These are phyloP conservation scores for Drosophila triauraria DNA, from an alignment of 1,140 invertebrate genomes.

Conservation along the genomic window DNA sequence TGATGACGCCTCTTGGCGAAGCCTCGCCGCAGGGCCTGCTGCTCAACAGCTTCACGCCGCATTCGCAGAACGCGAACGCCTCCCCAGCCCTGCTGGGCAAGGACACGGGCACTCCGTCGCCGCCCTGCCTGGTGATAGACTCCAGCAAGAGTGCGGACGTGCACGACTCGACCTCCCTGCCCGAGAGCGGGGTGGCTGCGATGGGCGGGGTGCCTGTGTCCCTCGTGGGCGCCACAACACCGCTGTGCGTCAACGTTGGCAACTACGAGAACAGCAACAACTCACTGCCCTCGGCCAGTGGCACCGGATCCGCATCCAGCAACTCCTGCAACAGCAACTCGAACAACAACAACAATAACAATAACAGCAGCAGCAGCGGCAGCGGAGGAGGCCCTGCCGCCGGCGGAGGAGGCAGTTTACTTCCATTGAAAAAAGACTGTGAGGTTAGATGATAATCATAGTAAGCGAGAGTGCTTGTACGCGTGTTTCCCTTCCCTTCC, in stretches of 20 bases:
- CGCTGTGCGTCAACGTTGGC: slow-evolving; percentile 68
- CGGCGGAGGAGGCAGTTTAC: slow-evolving; percentile 80
- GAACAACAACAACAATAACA: slow-evolving; percentile 67
- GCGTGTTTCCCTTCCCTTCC: slow-evolving; percentile 2
- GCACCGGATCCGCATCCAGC: slow-evolving; percentile 61
- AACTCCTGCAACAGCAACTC: slow-evolving; percentile 68
- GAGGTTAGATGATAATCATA: slow-evolving; percentile 93
- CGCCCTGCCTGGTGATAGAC: slow-evolving; percentile 76
- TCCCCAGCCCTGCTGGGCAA: slow-evolving; percentile 69
- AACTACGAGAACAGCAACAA: slow-evolving; percentile 79
- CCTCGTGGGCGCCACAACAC: slow-evolving; percentile 53
- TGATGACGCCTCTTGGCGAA: slow-evolving; percentile 43
- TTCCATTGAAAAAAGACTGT: slow-evolving; percentile 91
- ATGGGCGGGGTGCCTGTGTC: slow-evolving; percentile 26
- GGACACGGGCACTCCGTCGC: slow-evolving; percentile 75
- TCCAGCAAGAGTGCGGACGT: slow-evolving; percentile 79
- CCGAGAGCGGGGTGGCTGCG: slow-evolving; percentile 51
- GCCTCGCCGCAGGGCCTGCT: slow-evolving; percentile 45
- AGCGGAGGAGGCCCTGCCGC: slow-evolving; percentile 46
- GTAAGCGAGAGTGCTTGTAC: slow-evolving; percentile 33
- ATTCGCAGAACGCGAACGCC: slow-evolving; percentile 74
- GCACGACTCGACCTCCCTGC: slow-evolving; percentile 76
- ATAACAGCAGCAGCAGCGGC: slow-evolving; percentile 49
- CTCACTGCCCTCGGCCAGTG: slow-evolving; percentile 70
- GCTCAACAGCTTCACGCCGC: slow-evolving; percentile 68